Conservation (phyloP, 1,140 invertebrate species). For the Thalassaphorura encarpata region DNA sequence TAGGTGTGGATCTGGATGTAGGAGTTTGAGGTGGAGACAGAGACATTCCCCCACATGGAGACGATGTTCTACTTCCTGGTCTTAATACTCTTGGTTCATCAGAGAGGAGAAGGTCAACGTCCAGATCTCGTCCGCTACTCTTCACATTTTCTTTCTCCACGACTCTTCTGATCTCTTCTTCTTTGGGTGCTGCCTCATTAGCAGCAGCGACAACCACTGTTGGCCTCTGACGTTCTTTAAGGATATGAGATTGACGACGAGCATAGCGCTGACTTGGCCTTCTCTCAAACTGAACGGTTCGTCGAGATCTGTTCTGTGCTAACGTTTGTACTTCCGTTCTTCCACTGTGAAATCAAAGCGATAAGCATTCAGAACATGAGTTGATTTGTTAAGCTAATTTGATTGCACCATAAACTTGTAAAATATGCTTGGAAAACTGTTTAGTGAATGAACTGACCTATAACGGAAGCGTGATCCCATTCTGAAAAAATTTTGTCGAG, state of each 20-base stretch:
- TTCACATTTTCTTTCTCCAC: neutral
- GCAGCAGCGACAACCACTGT: conserved; percentile 20
- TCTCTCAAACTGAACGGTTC: conserved; percentile 89
- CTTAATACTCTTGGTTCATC: conserved; percentile 21
- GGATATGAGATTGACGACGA: conserved; percentile 64
- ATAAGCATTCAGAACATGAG: neutral
- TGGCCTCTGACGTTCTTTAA: conserved; percentile 61
- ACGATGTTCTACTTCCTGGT: conserved; percentile 15
- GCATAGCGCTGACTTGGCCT: conserved; percentile 93
- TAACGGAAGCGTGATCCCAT: conserved; percentile 95
- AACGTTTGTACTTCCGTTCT: conserved; percentile 95
- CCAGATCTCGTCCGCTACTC: neutral
- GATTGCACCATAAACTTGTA: too few species aligned
- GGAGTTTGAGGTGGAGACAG: conserved; percentile 25
- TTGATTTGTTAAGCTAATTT: neutral
- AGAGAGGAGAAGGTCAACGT: conserved; percentile 20
- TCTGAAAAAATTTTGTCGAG: conserved; percentile 88
- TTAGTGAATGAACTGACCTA: conserved; percentile 57
- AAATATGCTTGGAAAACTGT: too few species aligned
- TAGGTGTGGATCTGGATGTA: conserved; percentile 16
- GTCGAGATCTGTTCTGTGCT: conserved; percentile 69
- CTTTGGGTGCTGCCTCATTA: neutral
- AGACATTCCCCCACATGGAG: conserved; percentile 27
- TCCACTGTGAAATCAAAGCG: conserved; percentile 42
- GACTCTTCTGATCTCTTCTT: neutral